phyloP scores from a whole-genome alignment of 1,140 invertebrate species.

The Leptinotarsa undecemlineata region DNA sequence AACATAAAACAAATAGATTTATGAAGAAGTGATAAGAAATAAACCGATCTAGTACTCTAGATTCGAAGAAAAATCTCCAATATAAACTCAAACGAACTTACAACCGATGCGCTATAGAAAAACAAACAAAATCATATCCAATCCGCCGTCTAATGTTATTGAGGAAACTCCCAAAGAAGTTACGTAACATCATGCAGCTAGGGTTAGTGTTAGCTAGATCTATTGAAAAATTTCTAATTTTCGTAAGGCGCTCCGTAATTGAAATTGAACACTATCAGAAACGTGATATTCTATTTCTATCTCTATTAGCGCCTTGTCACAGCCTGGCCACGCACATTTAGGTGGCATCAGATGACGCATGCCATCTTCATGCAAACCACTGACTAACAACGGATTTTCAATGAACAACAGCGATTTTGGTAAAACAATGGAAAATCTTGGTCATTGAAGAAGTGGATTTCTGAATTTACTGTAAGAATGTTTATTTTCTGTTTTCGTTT shows the following conservation, averaged over 20 bases:
- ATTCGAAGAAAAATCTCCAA: no score
- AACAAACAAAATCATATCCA: background rate
- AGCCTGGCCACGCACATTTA: conserved; percentile 66
- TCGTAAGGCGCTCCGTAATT: no score
- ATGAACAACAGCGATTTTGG: no score
- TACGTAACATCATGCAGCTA: background rate
- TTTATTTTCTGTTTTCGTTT: no score
- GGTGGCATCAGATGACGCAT: conserved; percentile 34
- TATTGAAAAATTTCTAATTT: background rate
- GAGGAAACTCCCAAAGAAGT: background rate
- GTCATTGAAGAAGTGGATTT: no score
- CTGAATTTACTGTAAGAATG: no score
- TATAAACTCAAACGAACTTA: background rate
- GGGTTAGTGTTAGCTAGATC: background rate
- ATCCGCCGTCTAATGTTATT: no score
- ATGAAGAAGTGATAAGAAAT: no score
- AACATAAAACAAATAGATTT: no score
- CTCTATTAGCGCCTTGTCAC: conserved; percentile 57
- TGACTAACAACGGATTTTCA: conserved; percentile 32
- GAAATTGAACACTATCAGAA: background rate
- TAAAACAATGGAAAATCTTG: background rate
- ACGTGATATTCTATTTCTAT: conserved; percentile 14
- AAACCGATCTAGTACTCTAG: no score
- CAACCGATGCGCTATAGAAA: background rate
- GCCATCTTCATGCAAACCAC: conserved; percentile 49